phyloP scores from a whole-genome alignment of 2,888 invertebrate genomes.

The Smittia aterrima region DNA sequence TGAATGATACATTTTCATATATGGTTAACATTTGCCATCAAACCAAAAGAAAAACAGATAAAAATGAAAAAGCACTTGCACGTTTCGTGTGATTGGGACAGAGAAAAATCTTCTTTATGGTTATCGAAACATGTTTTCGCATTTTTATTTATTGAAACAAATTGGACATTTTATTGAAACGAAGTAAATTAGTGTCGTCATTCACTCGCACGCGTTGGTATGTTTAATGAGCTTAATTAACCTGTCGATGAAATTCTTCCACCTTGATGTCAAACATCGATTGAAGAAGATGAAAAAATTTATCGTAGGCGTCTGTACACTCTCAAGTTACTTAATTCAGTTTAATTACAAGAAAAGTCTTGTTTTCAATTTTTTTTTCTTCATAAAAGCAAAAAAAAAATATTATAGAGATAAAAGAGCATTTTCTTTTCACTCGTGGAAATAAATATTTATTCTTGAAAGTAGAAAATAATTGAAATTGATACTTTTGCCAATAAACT shows the following conservation, averaged over 20 bases:
- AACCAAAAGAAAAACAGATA: neutral
- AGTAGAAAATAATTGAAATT: neutral
- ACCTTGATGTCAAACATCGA: neutral
- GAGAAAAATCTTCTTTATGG: constrained; percentile 5
- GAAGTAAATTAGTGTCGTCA: constrained; percentile 6
- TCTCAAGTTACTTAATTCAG: neutral
- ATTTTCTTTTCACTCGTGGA: neutral
- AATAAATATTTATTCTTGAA: constrained; percentile 12
- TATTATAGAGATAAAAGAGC: no score
- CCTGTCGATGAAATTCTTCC: neutral
- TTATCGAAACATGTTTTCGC: neutral
- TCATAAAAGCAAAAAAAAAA: neutral
- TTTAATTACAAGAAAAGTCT: neutral
- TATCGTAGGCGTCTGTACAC: neutral
- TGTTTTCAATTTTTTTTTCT: neutral
- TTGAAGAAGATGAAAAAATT: neutral
- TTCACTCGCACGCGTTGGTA: neutral
- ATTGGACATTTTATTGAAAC: neutral
- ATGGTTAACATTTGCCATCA: neutral
- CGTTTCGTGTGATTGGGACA: neutral
- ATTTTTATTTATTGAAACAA: constrained; percentile 16
- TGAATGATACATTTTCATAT: neutral
- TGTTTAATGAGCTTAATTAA: neutral
- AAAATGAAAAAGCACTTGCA: neutral
- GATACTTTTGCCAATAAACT: neutral